A percentile compares a stretch with the other conserved stretches of the same genome.
These are phyloP conservation scores for Mobula birostris DNA, from an alignment of 2,113 vertebrate species.

Conservation along the genomic window DNA sequence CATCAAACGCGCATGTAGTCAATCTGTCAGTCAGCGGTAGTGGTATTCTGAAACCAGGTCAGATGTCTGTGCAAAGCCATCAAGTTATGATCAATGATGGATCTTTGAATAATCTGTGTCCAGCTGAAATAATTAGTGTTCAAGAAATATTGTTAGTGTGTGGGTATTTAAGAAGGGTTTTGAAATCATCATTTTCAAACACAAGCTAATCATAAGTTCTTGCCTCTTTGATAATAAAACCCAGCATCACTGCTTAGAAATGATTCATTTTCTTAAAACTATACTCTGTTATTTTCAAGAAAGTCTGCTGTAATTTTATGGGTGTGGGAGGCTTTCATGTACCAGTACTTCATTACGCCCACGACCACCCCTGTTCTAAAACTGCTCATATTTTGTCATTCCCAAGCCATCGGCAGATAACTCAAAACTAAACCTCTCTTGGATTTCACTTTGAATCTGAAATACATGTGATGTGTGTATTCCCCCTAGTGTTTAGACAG, in stretches of 20 bases:
- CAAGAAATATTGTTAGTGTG: conserved; percentile 7
- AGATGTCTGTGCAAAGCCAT: neutral
- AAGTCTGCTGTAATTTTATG: conserved; percentile 7
- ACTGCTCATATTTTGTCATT: neutral
- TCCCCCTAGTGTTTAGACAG: neutral
- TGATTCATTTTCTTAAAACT: neutral
- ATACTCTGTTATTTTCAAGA: neutral
- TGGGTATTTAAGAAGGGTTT: neutral
- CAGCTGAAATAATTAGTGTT: conserved; percentile 3
- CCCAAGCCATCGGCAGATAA: neutral
- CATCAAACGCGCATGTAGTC: neutral
- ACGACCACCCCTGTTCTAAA: neutral
- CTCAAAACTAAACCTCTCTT: neutral
- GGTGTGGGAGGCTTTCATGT: neutral
- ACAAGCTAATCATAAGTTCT: neutral
- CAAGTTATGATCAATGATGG: conserved; percentile 27
- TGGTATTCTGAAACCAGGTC: neutral
- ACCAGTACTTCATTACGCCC: neutral
- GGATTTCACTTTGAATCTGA: neutral
- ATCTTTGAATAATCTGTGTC: conserved; percentile 24
- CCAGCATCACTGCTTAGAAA: neutral
- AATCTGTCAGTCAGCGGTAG: neutral
- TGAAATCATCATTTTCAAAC: neutral
- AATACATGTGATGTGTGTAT: neutral
- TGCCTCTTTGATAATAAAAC: conserved; percentile 30